These are phyloP conservation scores for Epinephelus malabaricus DNA, from an alignment of 2,797 vertebrate genomes.

Conservation along the genomic window DNA sequence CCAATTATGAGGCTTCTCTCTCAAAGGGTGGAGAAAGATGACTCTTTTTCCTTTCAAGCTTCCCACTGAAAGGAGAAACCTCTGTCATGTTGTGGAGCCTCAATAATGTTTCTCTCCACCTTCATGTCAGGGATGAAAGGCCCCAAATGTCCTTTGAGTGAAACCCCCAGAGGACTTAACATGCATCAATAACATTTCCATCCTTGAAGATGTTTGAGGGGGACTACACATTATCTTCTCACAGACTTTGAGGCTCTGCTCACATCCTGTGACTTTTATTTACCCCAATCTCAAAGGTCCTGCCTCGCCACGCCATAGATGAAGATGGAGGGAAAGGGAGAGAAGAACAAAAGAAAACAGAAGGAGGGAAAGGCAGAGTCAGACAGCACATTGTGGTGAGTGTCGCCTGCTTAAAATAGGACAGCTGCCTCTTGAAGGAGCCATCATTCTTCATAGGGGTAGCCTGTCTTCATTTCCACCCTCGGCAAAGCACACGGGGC, in stretches of 20 bases:
- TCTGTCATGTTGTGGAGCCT: constrained; percentile 78
- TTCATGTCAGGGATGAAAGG: constrained; percentile 85
- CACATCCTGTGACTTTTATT: constrained; percentile 66
- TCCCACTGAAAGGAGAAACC: constrained; percentile 69
- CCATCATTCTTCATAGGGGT: constrained; percentile 78
- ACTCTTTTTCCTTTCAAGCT: constrained; percentile 74
- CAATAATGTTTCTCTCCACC: constrained; percentile 82
- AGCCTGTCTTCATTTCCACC: constrained; percentile 78
- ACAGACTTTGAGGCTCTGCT: constrained; percentile 67
- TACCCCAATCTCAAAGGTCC: constrained; percentile 62
- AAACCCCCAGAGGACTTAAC: constrained; percentile 81
- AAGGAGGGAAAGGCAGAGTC: constrained; percentile 40
- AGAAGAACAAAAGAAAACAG: constrained; percentile 57
- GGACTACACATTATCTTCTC: constrained; percentile 73
- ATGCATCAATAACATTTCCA: constrained; percentile 84
- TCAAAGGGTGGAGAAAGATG: constrained; percentile 68
- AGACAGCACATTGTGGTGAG: constrained; percentile 49
- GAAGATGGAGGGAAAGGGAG: constrained; percentile 44
- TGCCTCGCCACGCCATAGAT: constrained; percentile 48
- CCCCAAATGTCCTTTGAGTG: constrained; percentile 83
- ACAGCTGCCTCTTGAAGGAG: constrained; percentile 79
- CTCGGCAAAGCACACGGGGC: constrained; percentile 72
- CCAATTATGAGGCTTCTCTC: constrained; percentile 75
- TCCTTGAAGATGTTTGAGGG: constrained; percentile 79
- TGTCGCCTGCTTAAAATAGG: constrained; percentile 76